Base-by-base conservation (phyloP, 1,140 invertebrate genomes). In the Tetragnatha versicolor region DNA sequence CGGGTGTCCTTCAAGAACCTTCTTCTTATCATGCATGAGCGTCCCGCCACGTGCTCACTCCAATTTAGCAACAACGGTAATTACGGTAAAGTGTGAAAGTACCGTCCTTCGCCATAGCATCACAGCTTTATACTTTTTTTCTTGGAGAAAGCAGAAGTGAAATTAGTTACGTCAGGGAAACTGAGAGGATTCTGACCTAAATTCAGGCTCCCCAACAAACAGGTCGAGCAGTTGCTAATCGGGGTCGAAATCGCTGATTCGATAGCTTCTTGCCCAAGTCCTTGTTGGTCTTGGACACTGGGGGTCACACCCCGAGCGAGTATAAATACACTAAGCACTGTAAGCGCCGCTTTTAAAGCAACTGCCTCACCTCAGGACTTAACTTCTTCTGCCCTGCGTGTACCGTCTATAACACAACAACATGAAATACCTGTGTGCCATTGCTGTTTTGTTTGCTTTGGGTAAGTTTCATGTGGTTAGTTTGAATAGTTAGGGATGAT, bases 201-300 rank as follows among this genome's bases (percentile, higher is more conserved):
- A 39, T 77, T 39, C 61, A 49, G 61, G 20, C 51, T 66, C 47
- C 66, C 55, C 17, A 14, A 17, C 45, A 77, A 77, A 65, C 73
- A 53, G 73, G 73, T 77, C 73, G 73, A 65, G n/a, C n/a, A n/a
- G 65, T 65, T 33, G 20, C 60, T 49, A 77, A 77, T 75, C 73
- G 60, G 73, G 73, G 73, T 77, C 73, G 73, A 77, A 77, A 45
- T 25, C 60, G 61, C 73, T 77, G 73, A 77, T 77, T 77, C 73
- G 73, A 77, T 66, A 77, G 31, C 33, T 29, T 42, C 31, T 63
- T 51, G 25, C 73, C 31, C 39, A 33, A 66, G 73, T 53, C 69
- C 69, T 60, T 69, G 66, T 33, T 51, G 66, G 10, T 45, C 25
- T 35, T 77, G 61, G 49, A 66, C 49, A 66, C 22, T 55, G 61